phyloP scores from a whole-genome alignment of 1,140 invertebrate species.

The Tyrophagus putrescentiae region DNA sequence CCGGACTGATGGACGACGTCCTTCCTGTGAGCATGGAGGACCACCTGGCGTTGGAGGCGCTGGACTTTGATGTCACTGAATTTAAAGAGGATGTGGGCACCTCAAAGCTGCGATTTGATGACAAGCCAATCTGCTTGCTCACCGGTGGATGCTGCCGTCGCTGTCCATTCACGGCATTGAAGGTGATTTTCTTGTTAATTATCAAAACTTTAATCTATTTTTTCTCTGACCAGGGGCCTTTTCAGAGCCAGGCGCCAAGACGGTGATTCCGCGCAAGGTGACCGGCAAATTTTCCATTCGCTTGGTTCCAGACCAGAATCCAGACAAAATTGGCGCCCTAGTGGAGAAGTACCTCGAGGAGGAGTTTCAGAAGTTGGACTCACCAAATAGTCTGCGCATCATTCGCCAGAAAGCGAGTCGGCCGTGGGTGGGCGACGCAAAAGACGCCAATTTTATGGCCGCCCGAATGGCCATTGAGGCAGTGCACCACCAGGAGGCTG shows the following conservation, averaged over 20 bases:
- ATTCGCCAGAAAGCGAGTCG: conserved; percentile 58
- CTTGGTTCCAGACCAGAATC: conserved; percentile 77
- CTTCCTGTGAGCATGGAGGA: conserved; percentile 56
- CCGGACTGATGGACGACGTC: conserved; percentile 63
- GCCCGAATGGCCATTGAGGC: conserved; percentile 52
- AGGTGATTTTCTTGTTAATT: too few relatives aligned
- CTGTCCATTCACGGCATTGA: conserved; percentile 78
- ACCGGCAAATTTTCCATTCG: conserved; percentile 91
- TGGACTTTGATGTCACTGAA: conserved; percentile 62
- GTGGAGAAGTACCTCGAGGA: conserved; percentile 58
- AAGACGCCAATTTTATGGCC: conserved; percentile 78
- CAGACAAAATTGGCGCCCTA: conserved; percentile 53
- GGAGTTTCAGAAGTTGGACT: conserved; percentile 49
- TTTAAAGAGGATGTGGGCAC: conserved; percentile 44
- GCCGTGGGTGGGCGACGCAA: conserved; percentile 79
- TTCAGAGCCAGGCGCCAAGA: conserved; percentile 75
- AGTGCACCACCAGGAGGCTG: conserved; percentile 82
- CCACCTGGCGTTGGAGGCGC: conserved; percentile 57
- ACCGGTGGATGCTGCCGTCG: conserved; percentile 75
- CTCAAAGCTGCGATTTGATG: conserved; percentile 22
- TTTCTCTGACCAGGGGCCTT: too few relatives aligned
- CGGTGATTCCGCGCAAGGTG: conserved; percentile 86
- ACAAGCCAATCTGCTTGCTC: conserved; percentile 50
- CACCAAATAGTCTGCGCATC: conserved; percentile 65
- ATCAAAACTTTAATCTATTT: too few relatives aligned